Base-by-base conservation (phyloP, 2,113 vertebrate genomes). In the Sakesphorus luctuosus region DNA sequence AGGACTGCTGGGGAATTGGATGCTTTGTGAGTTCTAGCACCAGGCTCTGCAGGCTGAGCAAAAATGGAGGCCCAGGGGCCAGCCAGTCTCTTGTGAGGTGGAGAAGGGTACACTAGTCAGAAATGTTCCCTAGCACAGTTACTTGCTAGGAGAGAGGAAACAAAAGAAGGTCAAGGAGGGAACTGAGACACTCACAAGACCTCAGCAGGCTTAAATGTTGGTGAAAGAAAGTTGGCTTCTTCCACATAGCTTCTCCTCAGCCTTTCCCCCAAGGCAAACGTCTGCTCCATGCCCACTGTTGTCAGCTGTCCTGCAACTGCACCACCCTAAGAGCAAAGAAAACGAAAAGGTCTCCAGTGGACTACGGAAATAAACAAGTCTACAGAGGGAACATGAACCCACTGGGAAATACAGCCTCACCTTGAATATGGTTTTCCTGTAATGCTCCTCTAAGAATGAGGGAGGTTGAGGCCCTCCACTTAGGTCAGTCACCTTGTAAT, bases 251-350 rank as follows among this genome's bases (percentile, higher is more conserved):
- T 98, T 94, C 84, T 98, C 96, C 99, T 98, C 84, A 99, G 97
- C 88, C 97, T 98, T 91, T 98, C 82, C 28, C 99, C 99, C 73
- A 99, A 96, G 65, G 98, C 97, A 49, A 99, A 99, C 89, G 99
- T 98, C 97, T 99, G 99, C 95, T 98, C 97, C 99, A 99, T 99
- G 83, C 99, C 99, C 66, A 99, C 18, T 3, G 97, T 97, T 81
- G 99, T 99, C 97, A 99, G 98, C 98, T 99, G 99, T 87, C 99
- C 99, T 4, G 99, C 98, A 82, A 96, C 90, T 15, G 97, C 97
- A 83, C 99, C 99, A 18, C 99, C 99, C 99, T 99, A 91, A 21
- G 11, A 11, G 18, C 67, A 65, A 43, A 92, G 36, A 84, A 72
- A 80, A 76, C 40, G 59, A 82, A 82, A 47, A 31, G 12, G 56